phyloP scores from a whole-genome alignment of 2,113 vertebrate species.

The Sciurus niger region DNA sequence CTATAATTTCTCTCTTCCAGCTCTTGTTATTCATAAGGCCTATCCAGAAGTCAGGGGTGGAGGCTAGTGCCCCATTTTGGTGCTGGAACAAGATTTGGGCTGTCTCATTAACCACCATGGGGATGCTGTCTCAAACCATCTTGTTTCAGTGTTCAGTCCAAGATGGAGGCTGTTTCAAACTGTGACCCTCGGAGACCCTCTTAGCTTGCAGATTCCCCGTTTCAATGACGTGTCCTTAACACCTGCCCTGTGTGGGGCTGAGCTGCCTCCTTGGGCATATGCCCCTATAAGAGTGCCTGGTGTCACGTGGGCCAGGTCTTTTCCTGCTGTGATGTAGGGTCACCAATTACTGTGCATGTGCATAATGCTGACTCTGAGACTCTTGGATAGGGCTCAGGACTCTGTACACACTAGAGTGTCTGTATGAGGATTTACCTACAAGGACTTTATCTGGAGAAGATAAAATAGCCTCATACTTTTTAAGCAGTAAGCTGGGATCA shows the following conservation, averaged over 20 bases:
- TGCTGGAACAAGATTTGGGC: neutral
- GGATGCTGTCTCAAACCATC: neutral
- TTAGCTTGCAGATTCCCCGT: neutral
- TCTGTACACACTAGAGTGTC: neutral
- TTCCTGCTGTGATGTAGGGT: no score
- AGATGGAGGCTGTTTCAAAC: neutral
- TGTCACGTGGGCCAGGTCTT: neutral
- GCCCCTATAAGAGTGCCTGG: neutral
- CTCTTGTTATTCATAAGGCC: neutral
- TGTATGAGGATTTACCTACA: no score
- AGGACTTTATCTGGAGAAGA: neutral
- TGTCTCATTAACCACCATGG: accelerated
- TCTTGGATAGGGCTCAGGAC: neutral
- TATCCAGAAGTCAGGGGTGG: neutral
- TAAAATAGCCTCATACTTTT: neutral
- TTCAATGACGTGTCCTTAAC: neutral
- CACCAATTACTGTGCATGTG: neutral
- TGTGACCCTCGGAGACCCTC: neutral
- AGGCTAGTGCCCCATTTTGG: neutral
- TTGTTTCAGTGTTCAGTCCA: neutral
- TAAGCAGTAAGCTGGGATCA: neutral
- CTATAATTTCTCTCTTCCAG: neutral
- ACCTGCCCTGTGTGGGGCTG: accelerated
- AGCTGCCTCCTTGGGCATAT: neutral
- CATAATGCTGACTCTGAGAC: accelerated